A percentile compares a stretch with the other conserved stretches of the same genome.
Evolutionary conservation across 2,113 vertebrate species (phyloP).

Genomic region (Entomyzon cyanotis): DNA sequence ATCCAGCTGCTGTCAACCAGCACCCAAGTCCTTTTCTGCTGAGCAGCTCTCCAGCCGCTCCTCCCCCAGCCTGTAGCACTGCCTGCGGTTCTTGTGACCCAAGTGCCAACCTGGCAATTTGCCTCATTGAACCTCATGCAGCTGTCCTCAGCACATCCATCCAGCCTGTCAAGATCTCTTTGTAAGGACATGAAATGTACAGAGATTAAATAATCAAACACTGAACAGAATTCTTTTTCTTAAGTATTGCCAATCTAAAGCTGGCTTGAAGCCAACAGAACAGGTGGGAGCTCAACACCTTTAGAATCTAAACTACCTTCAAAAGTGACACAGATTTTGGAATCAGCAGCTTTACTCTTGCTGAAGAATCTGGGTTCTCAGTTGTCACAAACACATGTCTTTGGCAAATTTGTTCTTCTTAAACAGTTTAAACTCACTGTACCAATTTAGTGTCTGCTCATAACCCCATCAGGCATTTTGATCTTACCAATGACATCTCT

Average conservation of each 20-base stretch:
- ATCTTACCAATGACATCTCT: not conserved
- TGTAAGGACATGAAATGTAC: not conserved
- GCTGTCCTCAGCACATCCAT: not conserved
- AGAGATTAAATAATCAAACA: not conserved
- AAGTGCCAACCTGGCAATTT: not conserved
- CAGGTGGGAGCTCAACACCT: not conserved
- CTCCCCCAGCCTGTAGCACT: accelerated
- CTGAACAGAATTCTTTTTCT: not conserved
- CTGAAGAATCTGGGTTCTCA: not conserved
- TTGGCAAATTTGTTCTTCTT: not conserved
- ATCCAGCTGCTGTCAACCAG: not conserved
- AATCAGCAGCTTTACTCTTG: not conserved
- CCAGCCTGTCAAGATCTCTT: not conserved
- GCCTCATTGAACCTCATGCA: not conserved
- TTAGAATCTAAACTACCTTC: not conserved
- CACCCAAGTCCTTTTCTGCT: not conserved
- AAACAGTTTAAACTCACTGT: not conserved
- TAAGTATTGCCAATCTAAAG: not conserved
- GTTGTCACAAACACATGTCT: not conserved
- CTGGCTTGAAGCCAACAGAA: not conserved
- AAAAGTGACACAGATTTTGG: not conserved
- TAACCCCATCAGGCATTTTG: not conserved
- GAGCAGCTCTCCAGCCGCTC: not conserved
- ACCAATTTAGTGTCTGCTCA: not conserved
- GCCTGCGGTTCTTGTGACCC: not conserved